Conservation (phyloP, 2,888 invertebrate species). For the Coecobrya sp. region DNA sequence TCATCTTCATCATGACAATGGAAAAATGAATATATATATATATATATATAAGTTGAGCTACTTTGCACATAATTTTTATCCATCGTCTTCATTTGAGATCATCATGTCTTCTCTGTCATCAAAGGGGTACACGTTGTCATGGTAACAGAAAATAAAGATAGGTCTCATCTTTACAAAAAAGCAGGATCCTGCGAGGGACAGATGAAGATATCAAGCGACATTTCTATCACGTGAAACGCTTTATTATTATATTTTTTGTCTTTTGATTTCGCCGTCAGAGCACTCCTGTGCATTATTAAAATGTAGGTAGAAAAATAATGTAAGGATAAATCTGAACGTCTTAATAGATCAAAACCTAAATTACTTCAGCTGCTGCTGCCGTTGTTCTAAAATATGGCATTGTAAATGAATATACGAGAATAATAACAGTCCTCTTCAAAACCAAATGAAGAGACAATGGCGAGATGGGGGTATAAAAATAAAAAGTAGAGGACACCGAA, state of each 20-base stretch:
- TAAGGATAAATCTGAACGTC: not conserved
- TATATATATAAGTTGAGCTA: not conserved
- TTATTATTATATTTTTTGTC: not conserved
- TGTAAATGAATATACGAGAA: not conserved
- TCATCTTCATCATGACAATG: constrained; percentile 67
- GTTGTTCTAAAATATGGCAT: constrained; percentile 42
- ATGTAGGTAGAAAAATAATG: constrained; percentile 10
- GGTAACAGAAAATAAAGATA: not conserved
- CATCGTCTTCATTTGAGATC: constrained; percentile 10
- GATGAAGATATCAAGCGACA: constrained; percentile 36
- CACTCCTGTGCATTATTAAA: not conserved
- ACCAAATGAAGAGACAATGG: not conserved
- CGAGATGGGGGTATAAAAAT: not conserved
- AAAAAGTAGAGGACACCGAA: constrained; percentile 55
- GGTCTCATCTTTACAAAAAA: constrained; percentile 28
- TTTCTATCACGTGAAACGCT: constrained; percentile 12
- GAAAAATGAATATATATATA: not conserved
- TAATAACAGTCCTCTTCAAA: not conserved
- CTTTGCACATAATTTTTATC: constrained; percentile 9
- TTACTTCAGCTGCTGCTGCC: constrained; percentile 10
- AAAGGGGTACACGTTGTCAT: not conserved
- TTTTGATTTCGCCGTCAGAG: constrained; percentile 20
- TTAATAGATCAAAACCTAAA: constrained; percentile 43
- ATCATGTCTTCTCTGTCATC: not conserved
- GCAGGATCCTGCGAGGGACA: constrained; percentile 4